Conservation (phyloP, 2,888 invertebrate species). For the Lampropteryx suffumata region DNA sequence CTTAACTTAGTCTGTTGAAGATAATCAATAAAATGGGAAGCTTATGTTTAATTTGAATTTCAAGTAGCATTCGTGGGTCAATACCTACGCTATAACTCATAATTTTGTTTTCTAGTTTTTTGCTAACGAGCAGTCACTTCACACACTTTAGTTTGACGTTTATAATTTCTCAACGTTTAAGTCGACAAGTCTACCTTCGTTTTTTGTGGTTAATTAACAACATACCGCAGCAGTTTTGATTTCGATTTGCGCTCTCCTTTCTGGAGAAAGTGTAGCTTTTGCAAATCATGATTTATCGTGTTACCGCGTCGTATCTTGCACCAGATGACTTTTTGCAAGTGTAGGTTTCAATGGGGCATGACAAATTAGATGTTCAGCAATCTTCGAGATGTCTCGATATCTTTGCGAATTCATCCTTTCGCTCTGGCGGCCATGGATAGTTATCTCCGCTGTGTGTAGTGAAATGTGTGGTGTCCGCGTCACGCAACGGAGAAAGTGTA, state of each 20-base stretch:
- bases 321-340: slow-evolving; percentile 40
- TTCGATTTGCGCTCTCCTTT: slow-evolving; percentile 44
- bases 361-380: slow-evolving; percentile 9
- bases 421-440: slow-evolving; percentile 20
- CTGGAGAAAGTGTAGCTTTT: slow-evolving; percentile 54
- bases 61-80: not conserved
- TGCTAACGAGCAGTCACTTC: no score
- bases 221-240: slow-evolving; percentile 40
- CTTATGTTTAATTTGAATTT: slow-evolving; percentile 10
- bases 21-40: slow-evolving; percentile 22
- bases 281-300: slow-evolving; percentile 48
- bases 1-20: slow-evolving; percentile 40
- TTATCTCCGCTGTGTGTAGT: slow-evolving; percentile 46
- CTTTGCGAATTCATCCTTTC: slow-evolving; percentile 26
- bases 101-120: not conserved
- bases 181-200: not conserved
- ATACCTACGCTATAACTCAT: slow-evolving; percentile 4
- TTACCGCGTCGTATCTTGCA: slow-evolving; percentile 47
- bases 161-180: no score
- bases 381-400: slow-evolving; percentile 9
- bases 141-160: no score
- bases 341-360: slow-evolving; percentile 18
- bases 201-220: slow-evolving; percentile 32
- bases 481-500: slow-evolving; percentile 80
- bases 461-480: slow-evolving; percentile 70